These are phyloP conservation scores for Hydrolagus colliei DNA, from an alignment of 2,797 vertebrate genomes.

Conservation along the genomic window DNA sequence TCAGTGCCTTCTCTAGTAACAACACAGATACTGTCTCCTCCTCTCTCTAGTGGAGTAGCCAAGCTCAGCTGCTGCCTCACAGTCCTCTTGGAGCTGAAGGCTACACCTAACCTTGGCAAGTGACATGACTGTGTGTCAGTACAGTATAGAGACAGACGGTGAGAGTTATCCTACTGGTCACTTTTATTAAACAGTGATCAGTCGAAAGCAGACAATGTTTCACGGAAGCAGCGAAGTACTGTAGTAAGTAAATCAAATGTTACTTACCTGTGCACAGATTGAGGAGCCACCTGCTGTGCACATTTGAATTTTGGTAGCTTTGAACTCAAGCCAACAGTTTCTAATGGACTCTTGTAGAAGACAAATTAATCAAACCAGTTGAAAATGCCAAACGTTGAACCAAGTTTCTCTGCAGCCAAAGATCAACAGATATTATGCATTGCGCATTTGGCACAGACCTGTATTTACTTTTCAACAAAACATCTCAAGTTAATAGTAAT, in stretches of 20 bases:
- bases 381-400: slow-evolving; percentile 15
- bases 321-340: slow-evolving; percentile 15
- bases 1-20: no score
- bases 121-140: background rate
- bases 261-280: background rate
- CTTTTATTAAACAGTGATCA: background rate
- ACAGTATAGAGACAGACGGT: background rate
- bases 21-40: no score
- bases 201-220: background rate
- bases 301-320: slow-evolving; percentile 1
- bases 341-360: background rate
- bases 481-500: background rate
- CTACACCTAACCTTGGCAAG: background rate
- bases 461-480: background rate
- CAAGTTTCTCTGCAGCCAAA: background rate
- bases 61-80: background rate
- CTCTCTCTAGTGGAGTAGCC: no score
- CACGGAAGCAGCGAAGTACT: background rate
- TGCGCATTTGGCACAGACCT: background rate
- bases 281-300: background rate
- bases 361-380: background rate
- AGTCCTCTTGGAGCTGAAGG: background rate
- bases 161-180: background rate
- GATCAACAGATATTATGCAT: background rate
- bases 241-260: background rate